phyloP scores from a whole-genome alignment of 2,797 vertebrate genomes.

The Tokudaia muenninki region DNA sequence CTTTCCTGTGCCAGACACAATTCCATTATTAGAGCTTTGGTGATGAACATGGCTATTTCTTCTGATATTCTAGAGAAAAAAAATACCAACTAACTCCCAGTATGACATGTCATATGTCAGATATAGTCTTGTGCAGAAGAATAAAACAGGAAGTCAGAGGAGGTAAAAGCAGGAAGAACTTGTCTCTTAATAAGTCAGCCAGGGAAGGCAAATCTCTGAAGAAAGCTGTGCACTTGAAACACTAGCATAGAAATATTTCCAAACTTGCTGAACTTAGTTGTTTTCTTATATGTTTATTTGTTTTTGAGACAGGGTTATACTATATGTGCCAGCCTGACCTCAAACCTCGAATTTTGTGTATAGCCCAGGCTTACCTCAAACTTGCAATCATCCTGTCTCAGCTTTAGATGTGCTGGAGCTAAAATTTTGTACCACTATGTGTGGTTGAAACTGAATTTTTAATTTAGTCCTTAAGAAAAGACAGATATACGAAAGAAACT shows the following conservation, averaged over 20 bases:
- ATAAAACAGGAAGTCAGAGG: not conserved
- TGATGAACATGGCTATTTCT: not conserved
- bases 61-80: not conserved
- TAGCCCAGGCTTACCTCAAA: not conserved
- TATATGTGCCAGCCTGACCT: not conserved
- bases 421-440: not conserved
- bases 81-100: not conserved
- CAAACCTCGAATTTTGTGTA: not conserved
- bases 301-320: not conserved
- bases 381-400: not conserved
- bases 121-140: not conserved
- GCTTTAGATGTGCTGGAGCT: not conserved
- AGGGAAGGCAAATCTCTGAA: not conserved
- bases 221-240: not conserved
- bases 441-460: not conserved
- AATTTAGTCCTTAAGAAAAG: not conserved
- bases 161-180: too few species aligned
- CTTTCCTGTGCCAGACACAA: not conserved
- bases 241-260: not conserved
- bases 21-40: not conserved
- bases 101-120: not conserved
- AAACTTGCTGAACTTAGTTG: not conserved
- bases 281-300: not conserved
- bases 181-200: not conserved
- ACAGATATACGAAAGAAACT: not conserved